Evolutionary conservation across 2,113 vertebrate genomes (phyloP).

Genomic region (Irena cyanogastra): DNA sequence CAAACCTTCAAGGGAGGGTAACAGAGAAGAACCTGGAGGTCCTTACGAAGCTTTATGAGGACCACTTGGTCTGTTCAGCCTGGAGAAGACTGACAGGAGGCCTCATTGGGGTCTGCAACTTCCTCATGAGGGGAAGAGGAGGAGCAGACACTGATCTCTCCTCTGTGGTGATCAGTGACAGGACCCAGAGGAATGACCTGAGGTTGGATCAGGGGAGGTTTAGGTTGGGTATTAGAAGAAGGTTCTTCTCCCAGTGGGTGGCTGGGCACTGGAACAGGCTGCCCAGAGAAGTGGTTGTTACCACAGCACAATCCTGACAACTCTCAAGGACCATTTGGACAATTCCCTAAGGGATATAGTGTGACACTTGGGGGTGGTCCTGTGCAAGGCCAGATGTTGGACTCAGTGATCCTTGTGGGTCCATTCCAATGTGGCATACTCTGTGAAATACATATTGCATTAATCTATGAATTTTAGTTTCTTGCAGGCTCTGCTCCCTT

Average conservation of each 20-base stretch:
- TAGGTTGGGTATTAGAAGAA: not conserved
- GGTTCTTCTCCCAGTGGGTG: not conserved
- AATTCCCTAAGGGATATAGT: not conserved
- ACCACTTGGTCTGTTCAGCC: not conserved
- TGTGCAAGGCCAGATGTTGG: not conserved
- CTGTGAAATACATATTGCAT: not conserved
- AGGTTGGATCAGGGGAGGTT: not conserved
- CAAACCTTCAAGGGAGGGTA: accelerated
- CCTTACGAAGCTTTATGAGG: not conserved
- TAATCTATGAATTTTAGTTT: not conserved
- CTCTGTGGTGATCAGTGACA: not conserved
- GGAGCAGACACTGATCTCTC: not conserved
- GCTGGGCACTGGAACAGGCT: not conserved
- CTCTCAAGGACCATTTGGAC: not conserved
- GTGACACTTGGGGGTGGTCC: not conserved
- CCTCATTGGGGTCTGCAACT: not conserved
- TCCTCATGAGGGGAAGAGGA: not conserved
- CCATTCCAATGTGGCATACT: not conserved
- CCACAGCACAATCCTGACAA: not conserved
- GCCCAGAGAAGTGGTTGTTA: not conserved
- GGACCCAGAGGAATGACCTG: not conserved
- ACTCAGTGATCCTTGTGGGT: not conserved
- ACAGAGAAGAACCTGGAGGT: not conserved
- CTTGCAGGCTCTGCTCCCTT: not conserved
- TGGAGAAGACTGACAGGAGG: not conserved